Conservation (phyloP, 2,797 vertebrate genomes). For the Carduelis carduelis region DNA sequence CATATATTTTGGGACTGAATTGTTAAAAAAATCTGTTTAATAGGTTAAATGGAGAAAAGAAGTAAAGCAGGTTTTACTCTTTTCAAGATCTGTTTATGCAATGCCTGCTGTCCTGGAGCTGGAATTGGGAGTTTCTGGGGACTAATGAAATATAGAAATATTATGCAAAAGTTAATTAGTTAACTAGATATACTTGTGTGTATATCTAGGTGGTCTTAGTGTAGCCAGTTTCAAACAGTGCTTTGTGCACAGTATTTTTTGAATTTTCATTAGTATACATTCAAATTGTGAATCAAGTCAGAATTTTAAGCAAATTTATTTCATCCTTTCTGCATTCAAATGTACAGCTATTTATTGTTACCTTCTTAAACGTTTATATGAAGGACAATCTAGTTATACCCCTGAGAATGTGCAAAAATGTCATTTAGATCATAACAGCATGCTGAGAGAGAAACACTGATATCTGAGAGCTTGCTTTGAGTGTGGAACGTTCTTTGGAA, state of each 20-base stretch:
- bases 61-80: neutral
- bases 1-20: neutral
- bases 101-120: neutral
- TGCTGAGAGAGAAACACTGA: neutral
- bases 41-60: neutral
- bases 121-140: neutral
- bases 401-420: neutral
- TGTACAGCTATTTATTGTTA: neutral
- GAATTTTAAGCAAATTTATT: neutral
- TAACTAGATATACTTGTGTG: neutral
- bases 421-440: neutral
- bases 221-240: neutral
- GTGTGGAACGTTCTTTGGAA: fast-evolving
- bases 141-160: neutral
- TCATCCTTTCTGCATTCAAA: neutral
- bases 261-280: neutral
- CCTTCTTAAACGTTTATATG: neutral
- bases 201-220: neutral
- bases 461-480: neutral
- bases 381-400: neutral
- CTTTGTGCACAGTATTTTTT: neutral
- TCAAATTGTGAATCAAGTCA: neutral
- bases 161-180: neutral
- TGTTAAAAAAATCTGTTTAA: neutral
- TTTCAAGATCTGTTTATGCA: neutral